A percentile compares a stretch with the other conserved stretches of the same genome.
These are phyloP conservation scores for Phaetusa simplex DNA, from an alignment of 2,113 vertebrate species.

Conservation along the genomic window DNA sequence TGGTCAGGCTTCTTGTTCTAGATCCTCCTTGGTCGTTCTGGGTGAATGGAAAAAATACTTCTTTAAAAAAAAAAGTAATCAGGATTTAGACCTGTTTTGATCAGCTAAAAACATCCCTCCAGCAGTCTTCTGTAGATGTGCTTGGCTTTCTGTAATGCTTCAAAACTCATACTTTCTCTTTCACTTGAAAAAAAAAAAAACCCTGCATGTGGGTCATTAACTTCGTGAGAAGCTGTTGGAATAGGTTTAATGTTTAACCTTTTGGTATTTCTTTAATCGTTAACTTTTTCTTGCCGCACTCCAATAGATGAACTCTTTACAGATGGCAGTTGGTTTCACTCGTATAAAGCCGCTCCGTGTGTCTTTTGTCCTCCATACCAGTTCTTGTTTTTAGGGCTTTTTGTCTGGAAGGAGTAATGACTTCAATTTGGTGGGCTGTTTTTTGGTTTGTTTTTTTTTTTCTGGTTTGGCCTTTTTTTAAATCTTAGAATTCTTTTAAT, in stretches of 20 bases:
- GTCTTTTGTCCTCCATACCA: not conserved
- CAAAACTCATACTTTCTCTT: not conserved
- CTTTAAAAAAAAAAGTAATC: not conserved
- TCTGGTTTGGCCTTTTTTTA: too few relatives aligned
- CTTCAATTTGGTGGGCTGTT: not conserved
- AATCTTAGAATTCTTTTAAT: too few relatives aligned
- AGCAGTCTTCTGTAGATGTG: not conserved
- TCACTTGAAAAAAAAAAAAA: not conserved
- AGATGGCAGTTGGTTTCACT: not conserved
- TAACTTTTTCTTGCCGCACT: not conserved
- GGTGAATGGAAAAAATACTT: not conserved
- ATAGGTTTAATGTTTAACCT: constrained; percentile 50
- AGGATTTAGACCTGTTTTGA: not conserved
- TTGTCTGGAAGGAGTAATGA: not conserved
- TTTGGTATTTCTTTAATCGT: not conserved
- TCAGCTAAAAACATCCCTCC: not conserved
- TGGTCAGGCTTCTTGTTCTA: not conserved
- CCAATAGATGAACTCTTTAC: not conserved
- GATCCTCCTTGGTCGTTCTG: not conserved
- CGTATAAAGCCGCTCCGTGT: not conserved
- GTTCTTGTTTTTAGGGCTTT: not conserved
- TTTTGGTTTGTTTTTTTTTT: fast-evolving
- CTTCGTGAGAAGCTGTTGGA: not conserved
- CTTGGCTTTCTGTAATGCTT: not conserved
- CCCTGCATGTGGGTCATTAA: not conserved